These are phyloP conservation scores for Limnephilus auricula DNA, from an alignment of 2,888 invertebrate species.

Conservation along the genomic window DNA sequence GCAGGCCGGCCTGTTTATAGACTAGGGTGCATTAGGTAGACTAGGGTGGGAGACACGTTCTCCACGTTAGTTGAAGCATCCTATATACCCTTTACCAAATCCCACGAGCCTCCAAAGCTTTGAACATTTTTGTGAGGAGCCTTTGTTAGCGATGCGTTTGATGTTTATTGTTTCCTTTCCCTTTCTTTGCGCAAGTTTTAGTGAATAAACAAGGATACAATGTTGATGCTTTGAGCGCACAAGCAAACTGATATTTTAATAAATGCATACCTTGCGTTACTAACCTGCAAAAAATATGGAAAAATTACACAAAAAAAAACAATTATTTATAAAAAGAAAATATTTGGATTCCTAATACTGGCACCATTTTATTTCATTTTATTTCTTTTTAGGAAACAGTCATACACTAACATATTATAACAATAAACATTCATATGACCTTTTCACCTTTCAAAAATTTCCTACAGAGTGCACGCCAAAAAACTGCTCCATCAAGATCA, in stretches of 20 bases:
- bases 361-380: too few species aligned
- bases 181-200: not conserved
- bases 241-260: not conserved
- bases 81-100: not conserved
- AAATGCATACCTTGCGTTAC: not conserved
- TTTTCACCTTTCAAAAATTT: too few species aligned
- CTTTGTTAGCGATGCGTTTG: conserved; percentile 3
- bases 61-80: not conserved
- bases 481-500: too few species aligned
- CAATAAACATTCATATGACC: too few species aligned
- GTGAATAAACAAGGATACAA: not conserved
- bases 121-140: not conserved
- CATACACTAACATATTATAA: too few species aligned
- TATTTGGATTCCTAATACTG: too few species aligned
- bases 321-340: not conserved
- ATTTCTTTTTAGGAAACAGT: too few species aligned
- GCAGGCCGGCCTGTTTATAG: not conserved
- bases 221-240: not conserved
- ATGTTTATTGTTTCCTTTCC: not conserved
- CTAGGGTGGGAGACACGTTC: conserved; percentile 30
- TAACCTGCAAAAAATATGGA: not conserved
- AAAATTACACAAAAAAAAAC: not conserved
- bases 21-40: not conserved
- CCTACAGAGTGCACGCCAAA: too few species aligned
- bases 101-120: conserved; percentile 5